Evolutionary conservation across 2,888 invertebrate genomes (phyloP), one percentile per base, ranked within the genome.

Genomic region (Melieria crassipennis): DNA sequence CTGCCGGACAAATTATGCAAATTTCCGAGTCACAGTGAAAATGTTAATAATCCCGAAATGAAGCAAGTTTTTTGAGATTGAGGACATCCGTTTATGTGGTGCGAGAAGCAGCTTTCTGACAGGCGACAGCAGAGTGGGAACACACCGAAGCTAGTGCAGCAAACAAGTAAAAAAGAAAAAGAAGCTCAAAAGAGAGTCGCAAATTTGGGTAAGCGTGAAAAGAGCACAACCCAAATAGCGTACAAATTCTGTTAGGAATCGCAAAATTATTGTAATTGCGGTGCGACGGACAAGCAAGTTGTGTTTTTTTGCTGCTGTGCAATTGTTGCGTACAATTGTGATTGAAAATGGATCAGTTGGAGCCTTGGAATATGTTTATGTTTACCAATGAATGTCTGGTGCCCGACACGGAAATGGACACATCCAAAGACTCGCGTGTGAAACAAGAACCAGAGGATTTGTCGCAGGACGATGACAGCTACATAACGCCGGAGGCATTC

Each of bases 311-410:
- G 30, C 1, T 30, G 30, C 30, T 30, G 30, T 30, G 30, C 30
- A 30, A 30, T 30, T 3, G 30, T 30, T 30, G 30, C 9, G 11
- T 52, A 7, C 13, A 52, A 52, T 13, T 7, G 9, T 7, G 13
- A 6, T 7, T 52, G 7, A 7, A 52, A 7, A 84, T 83, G 82
- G 83, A 84, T 63, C 78, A 80, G 62, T 78, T 83, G 75, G 84
- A 83, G 62, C 78, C 84, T 16, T 83, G 83, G 83, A 84, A 81
- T 71, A 83, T 84, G 83, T 84, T 83, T 75, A 81, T 80, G 7
- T 64, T 66, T 1, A 64, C 65, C 1, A 71, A 56, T 45, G 69
- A 56, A 5, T n/a, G 5, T 13, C 43, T 45, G 5, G 46, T 45
- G 48, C 9, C 11, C n/a, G 30, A 9, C n/a, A 55, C 75, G 48